Evolutionary conservation across 1,140 invertebrate species (phyloP).

Genomic region (Araneus ventricosus): DNA sequence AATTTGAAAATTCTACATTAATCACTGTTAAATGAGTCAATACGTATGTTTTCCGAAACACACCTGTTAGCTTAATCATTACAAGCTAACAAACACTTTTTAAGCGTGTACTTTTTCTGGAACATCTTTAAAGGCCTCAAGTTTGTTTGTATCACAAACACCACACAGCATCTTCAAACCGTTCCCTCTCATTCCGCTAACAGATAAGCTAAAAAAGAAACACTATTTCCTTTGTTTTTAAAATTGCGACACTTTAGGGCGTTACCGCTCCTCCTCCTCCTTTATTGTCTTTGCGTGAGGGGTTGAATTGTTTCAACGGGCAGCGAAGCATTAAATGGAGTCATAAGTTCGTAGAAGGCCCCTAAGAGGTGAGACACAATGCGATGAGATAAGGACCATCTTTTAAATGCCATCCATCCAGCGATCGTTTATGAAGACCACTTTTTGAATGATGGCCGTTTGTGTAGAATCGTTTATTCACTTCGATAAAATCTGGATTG

Average conservation of each 20-base stretch:
- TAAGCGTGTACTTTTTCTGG: neutral
- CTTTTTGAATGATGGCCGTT: constrained; percentile 25
- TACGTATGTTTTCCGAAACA: no score
- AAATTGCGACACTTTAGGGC: neutral
- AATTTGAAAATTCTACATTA: no score
- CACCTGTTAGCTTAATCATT: no score
- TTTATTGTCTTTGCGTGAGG: neutral
- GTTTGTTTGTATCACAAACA: neutral
- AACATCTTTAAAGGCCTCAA: neutral
- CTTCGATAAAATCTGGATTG: constrained; percentile 17
- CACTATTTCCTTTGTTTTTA: neutral
- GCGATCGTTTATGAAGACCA: constrained; percentile 13
- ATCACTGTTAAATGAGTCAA: no score
- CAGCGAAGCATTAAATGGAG: constrained; percentile 24
- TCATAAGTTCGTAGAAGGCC: constrained; percentile 15
- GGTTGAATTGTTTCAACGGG: neutral
- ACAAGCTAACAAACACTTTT: neutral
- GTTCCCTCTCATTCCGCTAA: neutral
- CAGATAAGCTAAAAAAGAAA: neutral
- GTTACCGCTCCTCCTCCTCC: neutral
- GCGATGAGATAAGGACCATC: constrained; percentile 6
- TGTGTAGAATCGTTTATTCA: neutral
- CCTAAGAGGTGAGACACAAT: neutral
- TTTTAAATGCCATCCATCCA: constrained; percentile 17
- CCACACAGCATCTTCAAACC: neutral